Base-by-base conservation (phyloP, 2,113 vertebrate species). In the Ptilorrhoa leucosticta region DNA sequence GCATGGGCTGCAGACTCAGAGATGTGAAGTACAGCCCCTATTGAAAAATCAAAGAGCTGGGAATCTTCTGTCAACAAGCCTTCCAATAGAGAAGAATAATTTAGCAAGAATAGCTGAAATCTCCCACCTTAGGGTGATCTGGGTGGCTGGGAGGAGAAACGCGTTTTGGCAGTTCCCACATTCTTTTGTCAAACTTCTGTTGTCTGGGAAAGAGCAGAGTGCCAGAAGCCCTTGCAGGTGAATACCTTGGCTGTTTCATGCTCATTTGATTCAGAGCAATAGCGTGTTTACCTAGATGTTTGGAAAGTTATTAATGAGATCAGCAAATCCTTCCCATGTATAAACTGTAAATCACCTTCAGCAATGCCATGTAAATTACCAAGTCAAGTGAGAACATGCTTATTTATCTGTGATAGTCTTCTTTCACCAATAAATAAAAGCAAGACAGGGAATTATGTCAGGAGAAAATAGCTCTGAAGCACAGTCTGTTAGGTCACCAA, bases 151-250 rank as follows among this genome's bases (percentile, higher is more conserved):
- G 24, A 93, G 58, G 53, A 68, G 69, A 85, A 94, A 95, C 30
- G 27, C 37, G 15, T 92, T 94, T 92, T 96, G 93, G 95, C 96
- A 97, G 96, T 91, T 91, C 93, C 77, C 65, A 91, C 92, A 90
- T 97, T 95, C 94, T 95, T 97, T 94, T 90, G 93, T 97, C 89
- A 93, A 94, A 93, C 79, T 92, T 51, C 82, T 93, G 93, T 97
- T 96, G 96, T 95, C 93, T 97, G 96, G 92, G 93, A 97, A 97
- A 95, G 90, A 94, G 93, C 61, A 53, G 78, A 84, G 70, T 94
- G 96, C 97, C 98, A 98, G 77, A 97, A 98, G 93, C 87, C 96
- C 97, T 97, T 73, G 97, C 97, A 98, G 98, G 97, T 98, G 96
- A 98, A 98, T 98, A 97, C 95, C 85, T 95, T 70, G 94, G 95